Evolutionary conservation across 2,797 vertebrate species (phyloP), one percentile per base, ranked within the genome.

Genomic region (Hyperoplus immaculatus): DNA sequence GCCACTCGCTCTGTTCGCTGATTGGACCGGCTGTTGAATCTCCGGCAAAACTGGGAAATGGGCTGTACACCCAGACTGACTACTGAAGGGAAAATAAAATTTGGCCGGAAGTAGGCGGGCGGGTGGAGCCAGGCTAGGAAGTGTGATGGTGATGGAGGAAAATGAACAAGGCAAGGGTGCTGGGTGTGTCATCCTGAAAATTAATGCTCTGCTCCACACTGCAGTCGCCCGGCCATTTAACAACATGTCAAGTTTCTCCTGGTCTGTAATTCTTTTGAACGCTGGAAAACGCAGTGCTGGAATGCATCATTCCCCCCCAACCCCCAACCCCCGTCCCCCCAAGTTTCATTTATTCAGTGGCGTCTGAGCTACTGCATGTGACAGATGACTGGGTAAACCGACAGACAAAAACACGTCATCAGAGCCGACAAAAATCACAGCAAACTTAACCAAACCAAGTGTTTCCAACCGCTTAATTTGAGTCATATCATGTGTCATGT

Each of bases 201-300:
- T 72, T 7, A 66, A 83, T 61, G 41, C 63, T 68, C 80, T 21
- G 21, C 60, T 51, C 39, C 71, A 50, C 71, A 64, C 67, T 29
- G 29, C 67, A 21, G 63, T 59, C 29, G 5, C 63, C 42, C 29
- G 1, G 39, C 77, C 77, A 84, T 82, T 62, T 61, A 71, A 50
- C 56, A 81, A 82, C 1, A 55, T 80, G 78, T 75, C 77, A 64
- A 2, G 55, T 65, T 51, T 62, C 47, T 67, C 29, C 47, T 47
- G 67, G 64, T 45, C 29, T 72, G 70, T 81, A 8, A 58, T 86
- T 60, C 66, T 74, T 78, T 66, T 75, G 3, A 42, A 61, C 2
- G 65, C 43, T n/a, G 61, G 18, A 55, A 61, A 58, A 67, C 0
- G 11, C 70, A 21, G 54, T 4, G 47, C 61, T 71, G 61, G 83